phyloP scores from a whole-genome alignment of 2,888 invertebrate genomes.

The Gibbula magus region DNA sequence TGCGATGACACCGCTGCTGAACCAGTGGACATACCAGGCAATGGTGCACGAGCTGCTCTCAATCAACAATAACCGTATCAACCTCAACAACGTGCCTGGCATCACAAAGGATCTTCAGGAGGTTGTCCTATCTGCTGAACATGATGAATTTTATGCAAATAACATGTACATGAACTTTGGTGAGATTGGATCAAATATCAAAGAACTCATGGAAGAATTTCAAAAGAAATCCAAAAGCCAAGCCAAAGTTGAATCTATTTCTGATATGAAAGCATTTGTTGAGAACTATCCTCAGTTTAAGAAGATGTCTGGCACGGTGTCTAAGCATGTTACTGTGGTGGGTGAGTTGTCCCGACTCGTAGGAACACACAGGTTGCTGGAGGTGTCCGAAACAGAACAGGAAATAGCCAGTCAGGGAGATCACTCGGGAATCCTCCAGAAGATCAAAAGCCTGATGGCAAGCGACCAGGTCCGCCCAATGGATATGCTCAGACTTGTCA shows the following conservation, averaged over 20 bases:
- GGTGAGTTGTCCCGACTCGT: conserved; percentile 94
- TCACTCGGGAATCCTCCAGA: conserved; percentile 79
- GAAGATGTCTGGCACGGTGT: conserved; percentile 84
- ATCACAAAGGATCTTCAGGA: conserved; percentile 92
- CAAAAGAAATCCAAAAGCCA: conserved; percentile 96
- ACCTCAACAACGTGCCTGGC: conserved; percentile 88
- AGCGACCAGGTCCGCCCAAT: conserved; percentile 84
- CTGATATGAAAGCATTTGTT: conserved; percentile 99
- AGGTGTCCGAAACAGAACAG: conserved; percentile 79
- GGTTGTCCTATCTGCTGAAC: conserved; percentile 94
- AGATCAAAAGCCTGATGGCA: conserved; percentile 85
- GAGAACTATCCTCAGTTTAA: conserved; percentile 99
- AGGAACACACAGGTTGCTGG: conserved; percentile 85
- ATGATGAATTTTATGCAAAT: conserved; percentile 97
- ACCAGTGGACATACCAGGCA: conserved; percentile 99
- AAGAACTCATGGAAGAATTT: conserved; percentile 97
- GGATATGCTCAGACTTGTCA: conserved; percentile 91
- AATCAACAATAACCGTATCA: conserved; percentile 95
- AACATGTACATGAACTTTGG: conserved; percentile 98
- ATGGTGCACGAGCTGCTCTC: conserved; percentile 98
- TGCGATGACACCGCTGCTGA: conserved; percentile 95
- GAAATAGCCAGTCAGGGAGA: conserved; percentile 82
- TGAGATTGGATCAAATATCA: conserved; percentile 97
- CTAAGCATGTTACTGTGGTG: conserved; percentile 97
- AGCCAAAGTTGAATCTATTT: conserved; percentile 97